phyloP scores from a whole-genome alignment of 1,140 invertebrate species.

The Macrosteles quadrilineatus region DNA sequence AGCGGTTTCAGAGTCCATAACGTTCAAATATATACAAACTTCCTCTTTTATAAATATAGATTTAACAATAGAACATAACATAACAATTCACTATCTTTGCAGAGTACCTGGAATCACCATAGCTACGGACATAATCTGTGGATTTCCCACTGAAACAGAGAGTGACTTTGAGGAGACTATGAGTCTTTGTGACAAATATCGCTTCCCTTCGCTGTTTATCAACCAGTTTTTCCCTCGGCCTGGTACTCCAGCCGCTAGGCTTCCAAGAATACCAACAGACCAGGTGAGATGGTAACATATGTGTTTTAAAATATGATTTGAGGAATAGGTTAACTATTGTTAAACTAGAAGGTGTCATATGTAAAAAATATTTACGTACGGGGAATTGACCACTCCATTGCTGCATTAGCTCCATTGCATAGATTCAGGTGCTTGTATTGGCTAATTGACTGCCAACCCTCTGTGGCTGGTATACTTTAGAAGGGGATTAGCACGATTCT shows the following conservation, averaged over 20 bases:
- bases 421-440: background rate
- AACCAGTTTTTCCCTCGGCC: slow-evolving; percentile 97
- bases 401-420: background rate
- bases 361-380: background rate
- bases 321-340: background rate
- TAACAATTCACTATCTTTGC: no score
- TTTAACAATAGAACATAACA: no score
- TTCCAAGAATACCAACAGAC: slow-evolving; percentile 78
- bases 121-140: slow-evolving; percentile 98
- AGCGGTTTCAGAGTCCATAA: no score
- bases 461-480: no score
- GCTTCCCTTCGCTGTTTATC: slow-evolving; percentile 94
- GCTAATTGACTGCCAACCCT: background rate
- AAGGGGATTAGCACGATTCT: no score
- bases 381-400: background rate
- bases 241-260: slow-evolving; percentile 91
- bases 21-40: no score
- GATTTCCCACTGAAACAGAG: slow-evolving; percentile 95
- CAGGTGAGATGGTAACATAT: slow-evolving; percentile 52
- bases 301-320: background rate
- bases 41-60: no score
- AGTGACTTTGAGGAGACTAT: slow-evolving; percentile 90
- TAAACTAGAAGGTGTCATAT: background rate
- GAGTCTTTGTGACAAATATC: slow-evolving; percentile 80
- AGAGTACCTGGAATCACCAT: slow-evolving; percentile 89